Evolutionary conservation across 2,888 invertebrate species (phyloP).

Genomic region (Meteorus cinctellus): DNA sequence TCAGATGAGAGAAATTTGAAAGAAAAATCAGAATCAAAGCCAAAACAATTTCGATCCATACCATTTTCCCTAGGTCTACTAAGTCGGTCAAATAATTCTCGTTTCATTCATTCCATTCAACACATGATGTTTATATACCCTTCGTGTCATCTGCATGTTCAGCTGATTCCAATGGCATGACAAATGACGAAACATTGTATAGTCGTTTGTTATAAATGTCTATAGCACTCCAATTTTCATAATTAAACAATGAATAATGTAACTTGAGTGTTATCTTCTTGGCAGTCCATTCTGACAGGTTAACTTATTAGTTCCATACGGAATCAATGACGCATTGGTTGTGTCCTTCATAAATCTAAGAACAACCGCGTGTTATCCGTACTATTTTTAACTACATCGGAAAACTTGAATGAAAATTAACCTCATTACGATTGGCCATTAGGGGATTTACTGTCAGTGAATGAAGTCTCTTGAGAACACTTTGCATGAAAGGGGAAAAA

Average conservation of each 20-base stretch:
- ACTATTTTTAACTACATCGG: no score
- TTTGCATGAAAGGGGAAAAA: no score
- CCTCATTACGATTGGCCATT: no score
- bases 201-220: slow-evolving; percentile 23
- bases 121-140: neutral
- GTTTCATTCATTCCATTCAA: neutral
- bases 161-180: neutral
- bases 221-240: neutral
- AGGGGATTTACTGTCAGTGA: no score
- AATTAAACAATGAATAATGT: neutral
- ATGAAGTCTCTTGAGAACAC: no score
- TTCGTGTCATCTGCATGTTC: no score
- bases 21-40: no score
- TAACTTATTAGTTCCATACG: neutral
- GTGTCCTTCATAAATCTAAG: no score
- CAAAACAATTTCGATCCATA: neutral
- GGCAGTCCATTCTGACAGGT: neutral
- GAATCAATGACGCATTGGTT: no score
- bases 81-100: neutral
- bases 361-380: no score
- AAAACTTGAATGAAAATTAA: no score
- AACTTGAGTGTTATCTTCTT: neutral
- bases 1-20: no score
- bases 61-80: neutral
- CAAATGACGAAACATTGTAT: neutral